Evolutionary conservation across 92 coral and sea anemone genomes (phyloP).

Genomic region (Epizoanthus rinbou): DNA sequence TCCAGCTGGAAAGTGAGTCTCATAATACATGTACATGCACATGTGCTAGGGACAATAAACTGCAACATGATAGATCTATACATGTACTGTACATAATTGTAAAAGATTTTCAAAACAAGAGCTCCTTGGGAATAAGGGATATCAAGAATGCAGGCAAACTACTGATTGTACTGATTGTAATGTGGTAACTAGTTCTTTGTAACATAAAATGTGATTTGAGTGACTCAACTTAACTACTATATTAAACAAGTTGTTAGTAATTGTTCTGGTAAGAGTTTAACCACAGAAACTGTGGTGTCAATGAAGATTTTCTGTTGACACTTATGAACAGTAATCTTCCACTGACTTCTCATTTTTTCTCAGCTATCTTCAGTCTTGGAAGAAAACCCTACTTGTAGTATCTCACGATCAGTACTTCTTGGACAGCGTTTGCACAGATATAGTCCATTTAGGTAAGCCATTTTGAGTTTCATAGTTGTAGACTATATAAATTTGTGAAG

Average conservation of each 20-base stretch:
- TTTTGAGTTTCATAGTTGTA: not conserved
- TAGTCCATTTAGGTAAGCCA: conserved; percentile 86
- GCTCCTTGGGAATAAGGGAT: no score
- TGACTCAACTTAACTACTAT: no score
- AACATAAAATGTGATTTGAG: no score
- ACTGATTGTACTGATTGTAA: no score
- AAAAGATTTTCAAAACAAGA: no score
- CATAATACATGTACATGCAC: not conserved
- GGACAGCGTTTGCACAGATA: conserved; percentile 98
- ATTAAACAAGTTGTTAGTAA: no score
- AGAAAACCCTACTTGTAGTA: conserved; percentile 93
- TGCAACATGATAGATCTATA: not conserved
- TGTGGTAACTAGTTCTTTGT: no score
- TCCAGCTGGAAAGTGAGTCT: conserved; percentile 96
- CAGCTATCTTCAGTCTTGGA: conserved; percentile 98
- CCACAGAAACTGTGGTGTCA: not conserved
- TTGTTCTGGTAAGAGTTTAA: no score
- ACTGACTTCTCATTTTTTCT: conserved; percentile 5
- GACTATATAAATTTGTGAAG: not conserved
- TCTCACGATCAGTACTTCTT: conserved; percentile 97
- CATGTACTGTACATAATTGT: no score
- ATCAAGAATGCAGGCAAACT: no score
- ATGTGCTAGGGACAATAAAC: not conserved
- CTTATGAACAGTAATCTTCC: no score
- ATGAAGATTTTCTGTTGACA: no score